A percentile compares a stretch with the other conserved stretches of the same genome.
Conservation (phyloP, 2,888 invertebrate genomes). For the Aphelenchoides bicaudatus region DNA sequence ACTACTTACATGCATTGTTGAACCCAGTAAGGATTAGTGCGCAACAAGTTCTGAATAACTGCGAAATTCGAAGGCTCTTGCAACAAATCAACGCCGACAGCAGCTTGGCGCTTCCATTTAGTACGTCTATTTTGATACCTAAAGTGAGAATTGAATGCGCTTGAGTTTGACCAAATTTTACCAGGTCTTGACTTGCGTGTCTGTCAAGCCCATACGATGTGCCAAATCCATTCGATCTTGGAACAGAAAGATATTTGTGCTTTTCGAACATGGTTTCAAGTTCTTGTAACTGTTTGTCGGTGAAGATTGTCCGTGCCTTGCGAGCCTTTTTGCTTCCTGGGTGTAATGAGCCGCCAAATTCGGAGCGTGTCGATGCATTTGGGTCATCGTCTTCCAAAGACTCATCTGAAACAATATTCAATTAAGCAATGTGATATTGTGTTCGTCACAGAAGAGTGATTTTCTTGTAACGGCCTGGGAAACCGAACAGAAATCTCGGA, state of each 20-base stretch:
- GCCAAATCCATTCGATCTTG: conserved; percentile 97
- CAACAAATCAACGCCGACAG: conserved; percentile 89
- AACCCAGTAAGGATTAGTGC: conserved; percentile 58
- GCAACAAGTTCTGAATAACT: conserved; percentile 76
- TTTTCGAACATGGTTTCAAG: conserved; percentile 58
- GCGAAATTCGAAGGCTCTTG: conserved; percentile 97
- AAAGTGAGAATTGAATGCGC: too few species aligned
- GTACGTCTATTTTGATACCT: conserved; percentile 68
- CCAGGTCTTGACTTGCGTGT: conserved; percentile 99
- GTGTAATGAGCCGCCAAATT: conserved; percentile 18
- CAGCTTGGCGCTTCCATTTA: conserved; percentile 98
- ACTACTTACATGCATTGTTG: conserved; percentile 36
- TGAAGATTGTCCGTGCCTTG: conserved; percentile 73
- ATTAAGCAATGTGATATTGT: background rate
- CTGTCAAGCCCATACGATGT: conserved; percentile 80
- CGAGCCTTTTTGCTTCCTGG: conserved; percentile 59
- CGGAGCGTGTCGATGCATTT: background rate
- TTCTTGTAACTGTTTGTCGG: conserved; percentile 72
- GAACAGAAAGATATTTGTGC: conserved; percentile 57
- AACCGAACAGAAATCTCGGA: background rate
- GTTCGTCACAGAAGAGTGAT: too few species aligned
- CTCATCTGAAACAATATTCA: background rate
- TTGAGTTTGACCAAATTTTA: too few species aligned
- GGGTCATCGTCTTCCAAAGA: background rate
- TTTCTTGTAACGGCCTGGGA: background rate